These are phyloP conservation scores for Drosophila testacea DNA, from an alignment of 2,888 invertebrate species.

Conservation along the genomic window DNA sequence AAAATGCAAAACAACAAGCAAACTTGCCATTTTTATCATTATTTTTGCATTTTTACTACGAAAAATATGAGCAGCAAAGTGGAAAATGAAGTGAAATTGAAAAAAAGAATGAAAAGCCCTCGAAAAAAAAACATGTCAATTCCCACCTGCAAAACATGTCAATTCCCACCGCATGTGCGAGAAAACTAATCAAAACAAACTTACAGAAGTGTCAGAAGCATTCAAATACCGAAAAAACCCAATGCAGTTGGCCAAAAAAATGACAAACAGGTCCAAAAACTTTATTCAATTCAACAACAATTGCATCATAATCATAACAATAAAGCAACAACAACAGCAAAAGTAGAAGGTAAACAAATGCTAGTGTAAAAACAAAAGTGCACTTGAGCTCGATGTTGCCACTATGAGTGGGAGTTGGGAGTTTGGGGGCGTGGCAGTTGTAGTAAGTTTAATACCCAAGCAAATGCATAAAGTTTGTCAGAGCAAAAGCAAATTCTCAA, in stretches of 20 bases:
- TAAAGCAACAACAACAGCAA: slow-evolving; percentile 43
- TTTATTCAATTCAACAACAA: slow-evolving; percentile 74
- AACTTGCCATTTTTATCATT: slow-evolving; percentile 42
- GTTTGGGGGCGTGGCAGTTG: not conserved
- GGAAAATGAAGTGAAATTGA: slow-evolving; percentile 42
- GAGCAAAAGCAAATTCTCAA: slow-evolving; percentile 29
- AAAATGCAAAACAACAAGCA: slow-evolving; percentile 19
- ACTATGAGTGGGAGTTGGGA: not conserved
- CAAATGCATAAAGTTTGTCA: slow-evolving; percentile 74
- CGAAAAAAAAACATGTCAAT: no score
- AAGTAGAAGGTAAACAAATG: slow-evolving; percentile 21
- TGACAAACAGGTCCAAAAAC: slow-evolving; percentile 35
- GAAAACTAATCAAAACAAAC: slow-evolving; percentile 78
- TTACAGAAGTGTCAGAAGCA: slow-evolving; percentile 51
- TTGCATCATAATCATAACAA: slow-evolving; percentile 65
- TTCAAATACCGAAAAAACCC: slow-evolving; percentile 27
- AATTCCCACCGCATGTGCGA: slow-evolving; percentile 21
- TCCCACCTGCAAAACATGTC: slow-evolving; percentile 31
- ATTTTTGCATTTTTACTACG: slow-evolving; percentile 54
- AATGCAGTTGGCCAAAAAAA: slow-evolving; percentile 24
- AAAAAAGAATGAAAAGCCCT: not conserved
- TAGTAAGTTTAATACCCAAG: slow-evolving; percentile 27
- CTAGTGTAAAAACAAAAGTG: slow-evolving; percentile 53
- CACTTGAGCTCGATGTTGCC: slow-evolving; percentile 64
- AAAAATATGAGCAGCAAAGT: slow-evolving; percentile 39